phyloP scores from a whole-genome alignment of 2,888 invertebrate species.

The Hipparchia sbordonii region DNA sequence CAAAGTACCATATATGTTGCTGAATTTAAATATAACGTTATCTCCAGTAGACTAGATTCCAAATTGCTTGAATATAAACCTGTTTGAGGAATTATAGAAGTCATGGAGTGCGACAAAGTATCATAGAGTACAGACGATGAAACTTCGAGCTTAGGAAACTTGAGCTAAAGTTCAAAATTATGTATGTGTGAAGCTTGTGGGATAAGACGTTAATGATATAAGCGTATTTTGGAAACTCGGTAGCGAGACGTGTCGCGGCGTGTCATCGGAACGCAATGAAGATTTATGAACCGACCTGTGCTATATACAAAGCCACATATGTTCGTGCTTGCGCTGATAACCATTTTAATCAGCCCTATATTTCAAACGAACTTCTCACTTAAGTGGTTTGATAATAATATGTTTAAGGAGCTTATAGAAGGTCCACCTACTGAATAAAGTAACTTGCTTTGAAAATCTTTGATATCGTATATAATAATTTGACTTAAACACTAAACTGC shows the following conservation, averaged over 20 bases:
- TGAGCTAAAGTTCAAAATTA: slow-evolving; percentile 45
- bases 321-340: slow-evolving; percentile 39
- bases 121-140: slow-evolving; percentile 24
- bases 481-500: no score
- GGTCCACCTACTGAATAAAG: no score
- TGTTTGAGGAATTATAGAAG: slow-evolving; percentile 61
- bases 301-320: slow-evolving; percentile 62
- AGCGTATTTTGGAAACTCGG: slow-evolving; percentile 64
- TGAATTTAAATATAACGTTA: slow-evolving; percentile 59
- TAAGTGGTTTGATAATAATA: no score
- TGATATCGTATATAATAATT: no score
- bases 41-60: slow-evolving; percentile 50
- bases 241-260: slow-evolving; percentile 81
- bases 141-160: slow-evolving; percentile 29
- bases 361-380: slow-evolving; percentile 15
- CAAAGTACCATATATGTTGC: slow-evolving; percentile 63
- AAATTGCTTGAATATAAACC: slow-evolving; percentile 50
- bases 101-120: slow-evolving; percentile 64
- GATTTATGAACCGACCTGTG: slow-evolving; percentile 79
- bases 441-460: no score
- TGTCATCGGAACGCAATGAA: slow-evolving; percentile 82
- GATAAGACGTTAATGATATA: slow-evolving; percentile 55
- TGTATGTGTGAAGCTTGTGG: slow-evolving; percentile 39
- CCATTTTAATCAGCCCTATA: slow-evolving; percentile 29
- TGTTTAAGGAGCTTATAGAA: no score